These are phyloP conservation scores for Dendrocincla tyrannina DNA, from an alignment of 2,797 vertebrate species.

Conservation along the genomic window DNA sequence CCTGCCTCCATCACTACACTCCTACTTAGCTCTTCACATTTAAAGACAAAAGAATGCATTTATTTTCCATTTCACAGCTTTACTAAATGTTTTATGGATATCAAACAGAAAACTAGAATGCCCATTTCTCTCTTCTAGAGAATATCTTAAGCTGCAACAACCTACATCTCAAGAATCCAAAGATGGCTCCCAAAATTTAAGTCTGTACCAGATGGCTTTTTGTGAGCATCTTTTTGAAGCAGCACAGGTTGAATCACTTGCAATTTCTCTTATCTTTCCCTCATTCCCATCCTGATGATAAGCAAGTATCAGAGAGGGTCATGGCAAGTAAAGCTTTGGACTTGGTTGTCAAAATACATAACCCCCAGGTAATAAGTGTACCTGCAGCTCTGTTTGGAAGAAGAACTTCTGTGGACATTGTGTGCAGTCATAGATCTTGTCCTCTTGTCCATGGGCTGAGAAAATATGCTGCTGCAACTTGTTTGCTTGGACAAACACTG, in stretches of 20 bases:
- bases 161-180: not conserved
- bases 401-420: slow-evolving; percentile 89
- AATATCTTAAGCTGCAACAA: not conserved
- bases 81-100: not conserved
- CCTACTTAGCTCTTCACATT: not conserved
- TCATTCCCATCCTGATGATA: slow-evolving; percentile 24
- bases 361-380: slow-evolving; percentile 49
- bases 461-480: slow-evolving; percentile 88
- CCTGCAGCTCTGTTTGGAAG: slow-evolving; percentile 89
- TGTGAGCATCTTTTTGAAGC: not conserved
- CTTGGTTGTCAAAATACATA: slow-evolving; percentile 16
- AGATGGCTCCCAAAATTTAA: not conserved
- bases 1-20: not conserved
- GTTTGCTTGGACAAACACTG: slow-evolving; percentile 87
- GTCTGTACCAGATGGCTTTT: not conserved
- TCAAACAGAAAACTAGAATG: not conserved
- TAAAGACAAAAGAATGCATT: not conserved
- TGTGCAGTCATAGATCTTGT: slow-evolving; percentile 88
- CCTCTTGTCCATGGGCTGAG: slow-evolving; percentile 86
- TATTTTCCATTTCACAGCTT: not conserved
- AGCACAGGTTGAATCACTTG: not conserved
- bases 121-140: not conserved
- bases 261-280: not conserved
- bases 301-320: slow-evolving; percentile 28
- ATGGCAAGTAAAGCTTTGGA: slow-evolving; percentile 4